A percentile compares a stretch with the other conserved stretches of the same genome.
These are phyloP conservation scores for Corapipo altera DNA, from an alignment of 2,113 vertebrate species.

Conservation along the genomic window DNA sequence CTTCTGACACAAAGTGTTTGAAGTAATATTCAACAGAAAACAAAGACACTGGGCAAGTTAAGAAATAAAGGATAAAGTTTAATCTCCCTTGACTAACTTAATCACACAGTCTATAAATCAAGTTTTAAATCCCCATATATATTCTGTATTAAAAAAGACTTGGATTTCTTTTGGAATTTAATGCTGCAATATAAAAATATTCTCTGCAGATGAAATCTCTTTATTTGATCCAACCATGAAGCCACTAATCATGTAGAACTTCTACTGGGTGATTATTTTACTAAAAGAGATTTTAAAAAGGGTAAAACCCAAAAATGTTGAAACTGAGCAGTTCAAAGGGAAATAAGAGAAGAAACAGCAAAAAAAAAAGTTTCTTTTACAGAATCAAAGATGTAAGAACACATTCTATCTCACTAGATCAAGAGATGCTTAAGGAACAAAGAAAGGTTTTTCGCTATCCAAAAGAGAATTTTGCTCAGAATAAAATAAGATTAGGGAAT, in stretches of 20 bases:
- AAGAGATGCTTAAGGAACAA: conserved; percentile 46
- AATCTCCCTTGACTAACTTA: conserved; percentile 50
- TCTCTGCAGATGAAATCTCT: conserved; percentile 48
- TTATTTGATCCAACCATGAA: conserved; percentile 41
- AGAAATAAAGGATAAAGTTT: conserved; percentile 51
- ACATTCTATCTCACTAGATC: conserved; percentile 15
- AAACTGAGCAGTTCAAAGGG: conserved; percentile 29
- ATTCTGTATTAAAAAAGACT: not conserved
- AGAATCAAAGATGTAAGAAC: conserved; percentile 8
- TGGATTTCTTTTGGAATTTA: conserved; percentile 49
- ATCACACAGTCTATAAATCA: conserved; percentile 47
- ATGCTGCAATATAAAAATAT: conserved; percentile 47
- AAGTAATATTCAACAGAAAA: conserved; percentile 20
- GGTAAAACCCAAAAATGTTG: conserved; percentile 26
- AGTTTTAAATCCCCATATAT: conserved; percentile 19
- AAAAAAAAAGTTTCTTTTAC: not conserved
- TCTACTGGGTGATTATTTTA: conserved; percentile 36
- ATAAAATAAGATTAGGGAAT: conserved; percentile 57
- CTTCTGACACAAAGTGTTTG: not conserved
- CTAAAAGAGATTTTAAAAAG: conserved; percentile 35
- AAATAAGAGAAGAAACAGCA: conserved; percentile 1
- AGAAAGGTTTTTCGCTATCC: not conserved
- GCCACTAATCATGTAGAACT: conserved; percentile 48
- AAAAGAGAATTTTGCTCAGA: conserved; percentile 23
- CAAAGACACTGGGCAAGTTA: conserved; percentile 7